Conservation (phyloP, 2,888 invertebrate genomes). For the Dendrolimus houi region DNA sequence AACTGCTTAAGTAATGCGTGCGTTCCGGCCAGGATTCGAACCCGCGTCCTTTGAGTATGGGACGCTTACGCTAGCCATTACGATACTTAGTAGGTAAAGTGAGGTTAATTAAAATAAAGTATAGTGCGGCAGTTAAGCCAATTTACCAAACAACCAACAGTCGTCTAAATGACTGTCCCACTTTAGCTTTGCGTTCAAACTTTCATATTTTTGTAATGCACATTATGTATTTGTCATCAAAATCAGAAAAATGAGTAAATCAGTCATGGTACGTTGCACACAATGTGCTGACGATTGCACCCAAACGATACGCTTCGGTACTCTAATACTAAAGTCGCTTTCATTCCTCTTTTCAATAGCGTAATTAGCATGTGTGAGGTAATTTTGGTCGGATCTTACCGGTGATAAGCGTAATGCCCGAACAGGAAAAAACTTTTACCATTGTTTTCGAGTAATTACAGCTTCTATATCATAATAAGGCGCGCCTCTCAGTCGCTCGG, state of each 20-base stretch:
- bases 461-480: conserved; percentile 1
- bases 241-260: not conserved
- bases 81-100: too few species aligned
- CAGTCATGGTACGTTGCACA: not conserved
- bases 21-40: too few species aligned
- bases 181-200: conserved; percentile 5
- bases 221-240: not conserved
- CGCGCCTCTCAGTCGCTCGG: not conserved
- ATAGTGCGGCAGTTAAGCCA: not conserved
- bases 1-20: too few species aligned
- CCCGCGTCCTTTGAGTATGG: too few species aligned
- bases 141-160: not conserved
- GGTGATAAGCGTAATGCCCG: conserved; percentile 38
- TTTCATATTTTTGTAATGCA: conserved; percentile 6
- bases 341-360: conserved; percentile 19
- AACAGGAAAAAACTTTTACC: conserved; percentile 38
- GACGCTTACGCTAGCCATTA: too few species aligned
- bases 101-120: too few species aligned
- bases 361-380: conserved; percentile 27
- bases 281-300: not conserved
- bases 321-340: not conserved
- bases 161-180: conserved; percentile 1
- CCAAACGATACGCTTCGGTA: not conserved
- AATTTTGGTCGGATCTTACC: conserved; percentile 29
- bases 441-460: conserved; percentile 30